Evolutionary conservation across 2,113 vertebrate genomes (phyloP), one percentile per base, ranked within the genome.

Genomic region (Eidolon helvum): DNA sequence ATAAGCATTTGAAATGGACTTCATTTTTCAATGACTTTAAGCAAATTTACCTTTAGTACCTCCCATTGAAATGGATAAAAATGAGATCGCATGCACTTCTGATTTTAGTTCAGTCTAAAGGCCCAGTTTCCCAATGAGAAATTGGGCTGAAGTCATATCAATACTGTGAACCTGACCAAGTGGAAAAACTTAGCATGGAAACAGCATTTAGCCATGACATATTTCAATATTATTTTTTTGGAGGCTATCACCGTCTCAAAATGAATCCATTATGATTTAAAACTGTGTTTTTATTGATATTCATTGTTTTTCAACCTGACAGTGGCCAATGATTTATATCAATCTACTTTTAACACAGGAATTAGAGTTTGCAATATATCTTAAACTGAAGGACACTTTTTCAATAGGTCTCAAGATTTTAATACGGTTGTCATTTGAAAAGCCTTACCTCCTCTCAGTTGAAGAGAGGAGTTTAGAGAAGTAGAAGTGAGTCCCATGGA

Each of bases 251-350:
- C 63, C 63, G 40, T 90, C 84, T 90, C 86, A 61, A 38, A 66
- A 24, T 43, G n/a, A 96, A 96, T 95, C 91, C 69, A 87, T 91
- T 96, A 85, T 94, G 93, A 91, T 93, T 98, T 95, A 96, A 90
- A 96, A 85, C 91, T 94, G 78, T 50, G 63, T 87, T 97, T 97
- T 97, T 97, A 96, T 93, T 96, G 96, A 94, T 91, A 95, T 74
- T 91, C 93, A 94, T 90, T 97, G 94, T 95, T 97, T 98, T 93
- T 45, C 83, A 84, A 84, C 72, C 86, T 90, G 94, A 90, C 86
- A 90, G 50, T 77, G 35, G 28, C 91, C 91, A 72, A 55, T 87
- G 93, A 97, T 84, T 95, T 75, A 77, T 92, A 93, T 83, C 97
- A 87, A 87, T 94, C 90, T 97, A 95, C 96, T 87, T 57, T 92